Evolutionary conservation across 2,113 vertebrate species (phyloP).

Genomic region (Orientallactaga bullata): DNA sequence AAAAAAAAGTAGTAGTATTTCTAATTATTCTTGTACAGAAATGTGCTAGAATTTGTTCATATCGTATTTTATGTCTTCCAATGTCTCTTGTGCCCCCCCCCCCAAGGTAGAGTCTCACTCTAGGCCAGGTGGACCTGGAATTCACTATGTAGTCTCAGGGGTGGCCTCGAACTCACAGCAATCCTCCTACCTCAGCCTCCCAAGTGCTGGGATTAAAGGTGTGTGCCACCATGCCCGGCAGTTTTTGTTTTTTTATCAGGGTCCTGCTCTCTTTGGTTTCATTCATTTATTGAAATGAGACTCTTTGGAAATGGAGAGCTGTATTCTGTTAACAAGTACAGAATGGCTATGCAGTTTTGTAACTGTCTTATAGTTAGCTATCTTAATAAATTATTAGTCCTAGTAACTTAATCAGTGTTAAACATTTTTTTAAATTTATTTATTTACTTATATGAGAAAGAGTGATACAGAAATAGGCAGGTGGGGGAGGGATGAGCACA

Average conservation of each 20-base stretch:
- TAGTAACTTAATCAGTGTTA: not conserved
- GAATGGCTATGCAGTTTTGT: not conserved
- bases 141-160: no score
- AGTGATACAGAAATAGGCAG: no score
- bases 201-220: no score
- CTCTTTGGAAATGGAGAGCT: not conserved
- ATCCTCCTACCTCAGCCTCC: no score
- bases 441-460: no score
- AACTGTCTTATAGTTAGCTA: not conserved
- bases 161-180: no score
- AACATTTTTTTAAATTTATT: not conserved
- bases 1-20: no score
- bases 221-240: no score
- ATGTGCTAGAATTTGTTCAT: not conserved
- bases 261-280: not conserved
- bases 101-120: no score
- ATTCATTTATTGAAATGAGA: slow-evolving; percentile 25
- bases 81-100: not conserved
- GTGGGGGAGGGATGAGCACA: no score
- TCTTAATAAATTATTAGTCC: not conserved
- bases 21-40: not conserved
- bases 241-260: not conserved
- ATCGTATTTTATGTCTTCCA: slow-evolving; percentile 12
- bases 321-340: not conserved
- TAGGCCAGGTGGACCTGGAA: no score